These are phyloP conservation scores for Lineus longissimus DNA, from an alignment of 1,140 invertebrate genomes.

Conservation along the genomic window DNA sequence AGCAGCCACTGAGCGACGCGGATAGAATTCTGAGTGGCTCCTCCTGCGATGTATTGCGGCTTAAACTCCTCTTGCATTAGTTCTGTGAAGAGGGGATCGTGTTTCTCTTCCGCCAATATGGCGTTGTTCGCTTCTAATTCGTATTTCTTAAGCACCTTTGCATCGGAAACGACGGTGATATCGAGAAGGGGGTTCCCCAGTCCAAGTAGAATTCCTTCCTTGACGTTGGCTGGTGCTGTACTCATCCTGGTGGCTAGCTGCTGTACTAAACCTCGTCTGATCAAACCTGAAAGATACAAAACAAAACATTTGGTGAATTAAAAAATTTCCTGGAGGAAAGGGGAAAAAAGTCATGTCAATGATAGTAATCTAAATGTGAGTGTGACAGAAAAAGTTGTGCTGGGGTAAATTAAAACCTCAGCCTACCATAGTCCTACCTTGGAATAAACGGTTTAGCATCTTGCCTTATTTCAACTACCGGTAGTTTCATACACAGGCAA, in stretches of 20 bases:
- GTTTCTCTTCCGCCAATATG: constrained; percentile 85
- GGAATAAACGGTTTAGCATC: too few species aligned
- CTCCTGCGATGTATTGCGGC: constrained; percentile 89
- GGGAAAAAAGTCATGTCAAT: too few species aligned
- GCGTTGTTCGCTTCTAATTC: constrained; percentile 85
- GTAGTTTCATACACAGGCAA: too few species aligned
- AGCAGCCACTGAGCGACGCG: constrained; percentile 91
- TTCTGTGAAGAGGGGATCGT: constrained; percentile 54
- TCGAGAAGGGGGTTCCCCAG: constrained; percentile 96
- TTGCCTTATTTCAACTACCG: too few species aligned
- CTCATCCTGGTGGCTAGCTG: background rate
- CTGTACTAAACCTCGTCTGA: background rate
- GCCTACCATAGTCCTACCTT: too few species aligned
- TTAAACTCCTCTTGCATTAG: constrained; percentile 53
- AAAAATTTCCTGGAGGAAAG: too few species aligned
- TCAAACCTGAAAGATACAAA: too few species aligned
- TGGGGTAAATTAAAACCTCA: too few species aligned
- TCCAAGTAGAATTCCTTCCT: constrained; percentile 71
- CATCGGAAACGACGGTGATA: constrained; percentile 79
- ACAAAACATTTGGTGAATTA: too few species aligned
- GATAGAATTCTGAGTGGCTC: constrained; percentile 91
- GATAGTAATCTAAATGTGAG: too few species aligned
- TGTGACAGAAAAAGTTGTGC: too few species aligned
- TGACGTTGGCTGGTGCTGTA: constrained; percentile 4
- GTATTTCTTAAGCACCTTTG: constrained; percentile 77